Conservation (phyloP, 1,140 invertebrate species). For the Microplitis demolitor region DNA sequence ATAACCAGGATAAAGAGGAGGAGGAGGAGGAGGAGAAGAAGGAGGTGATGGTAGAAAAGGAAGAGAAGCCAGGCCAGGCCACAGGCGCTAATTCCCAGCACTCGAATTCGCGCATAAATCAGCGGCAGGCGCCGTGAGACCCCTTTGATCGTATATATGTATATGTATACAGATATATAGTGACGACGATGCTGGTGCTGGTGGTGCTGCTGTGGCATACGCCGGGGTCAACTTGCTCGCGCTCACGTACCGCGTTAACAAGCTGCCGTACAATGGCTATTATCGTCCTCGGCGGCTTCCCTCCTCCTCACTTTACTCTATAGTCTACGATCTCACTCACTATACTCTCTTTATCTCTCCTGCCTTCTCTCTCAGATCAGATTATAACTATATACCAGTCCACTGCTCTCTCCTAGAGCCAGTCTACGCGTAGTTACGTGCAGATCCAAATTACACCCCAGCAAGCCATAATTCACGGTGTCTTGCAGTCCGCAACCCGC, state of each 20-base stretch:
- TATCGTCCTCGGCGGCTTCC: conserved; percentile 31
- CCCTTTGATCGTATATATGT: not conserved
- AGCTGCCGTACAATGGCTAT: conserved; percentile 42
- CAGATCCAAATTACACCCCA: conserved; percentile 25
- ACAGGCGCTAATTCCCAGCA: conserved; percentile 15
- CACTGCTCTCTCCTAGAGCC: conserved; percentile 4
- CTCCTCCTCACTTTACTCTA: not conserved
- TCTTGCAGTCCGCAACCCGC: conserved; percentile 8
- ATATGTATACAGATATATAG: not conserved
- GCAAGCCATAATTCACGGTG: conserved; percentile 24
- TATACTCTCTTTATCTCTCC: not conserved
- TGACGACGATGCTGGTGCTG: not conserved
- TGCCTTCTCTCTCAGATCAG: not conserved
- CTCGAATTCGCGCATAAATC: conserved; percentile 28
- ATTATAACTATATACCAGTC: conserved; percentile 2
- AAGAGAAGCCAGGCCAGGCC: not conserved
- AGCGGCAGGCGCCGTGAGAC: conserved; percentile 15
- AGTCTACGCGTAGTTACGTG: conserved; percentile 16
- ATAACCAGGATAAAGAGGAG: not conserved
- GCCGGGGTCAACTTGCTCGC: conserved; percentile 33
- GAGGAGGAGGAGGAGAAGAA: not conserved
- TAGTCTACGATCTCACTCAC: not conserved
- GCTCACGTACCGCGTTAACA: conserved; percentile 42
- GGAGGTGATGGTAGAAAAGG: too few relatives aligned
- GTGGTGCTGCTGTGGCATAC: conserved; percentile 14